phyloP scores from a whole-genome alignment of 2,113 vertebrate species.

The Apeltes quadracus region DNA sequence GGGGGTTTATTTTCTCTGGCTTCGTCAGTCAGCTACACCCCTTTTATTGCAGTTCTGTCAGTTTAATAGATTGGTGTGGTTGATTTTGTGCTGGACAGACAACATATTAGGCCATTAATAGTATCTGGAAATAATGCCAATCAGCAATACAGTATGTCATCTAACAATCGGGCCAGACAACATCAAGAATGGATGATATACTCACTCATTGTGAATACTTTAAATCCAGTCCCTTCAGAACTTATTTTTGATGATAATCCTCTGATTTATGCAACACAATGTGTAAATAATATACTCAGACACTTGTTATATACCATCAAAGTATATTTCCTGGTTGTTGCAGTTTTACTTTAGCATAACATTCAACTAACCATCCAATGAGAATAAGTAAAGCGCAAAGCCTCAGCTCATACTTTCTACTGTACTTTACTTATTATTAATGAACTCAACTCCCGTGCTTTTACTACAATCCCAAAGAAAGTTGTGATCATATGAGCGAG shows the following conservation, averaged over 20 bases:
- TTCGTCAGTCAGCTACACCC: too few relatives aligned
- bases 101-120: background rate
- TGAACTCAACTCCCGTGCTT: background rate
- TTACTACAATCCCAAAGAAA: constrained; percentile 4
- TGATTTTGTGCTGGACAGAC: constrained; percentile 16
- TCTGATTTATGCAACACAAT: background rate
- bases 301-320: constrained; percentile 1
- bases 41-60: background rate
- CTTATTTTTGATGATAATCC: background rate
- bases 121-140: background rate
- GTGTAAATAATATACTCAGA: background rate
- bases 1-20: background rate
- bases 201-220: background rate
- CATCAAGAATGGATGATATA: background rate
- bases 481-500: constrained; percentile 12
- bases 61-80: background rate
- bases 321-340: background rate
- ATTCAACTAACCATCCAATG: background rate
- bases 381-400: constrained; percentile 3
- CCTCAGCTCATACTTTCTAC: background rate
- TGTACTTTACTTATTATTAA: constrained; percentile 17
- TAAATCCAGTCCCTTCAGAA: background rate
- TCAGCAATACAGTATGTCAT: background rate
- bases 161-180: background rate
- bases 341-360: background rate